Base-by-base conservation (phyloP, 2,888 invertebrate genomes). In the Synergus laeviventris region DNA sequence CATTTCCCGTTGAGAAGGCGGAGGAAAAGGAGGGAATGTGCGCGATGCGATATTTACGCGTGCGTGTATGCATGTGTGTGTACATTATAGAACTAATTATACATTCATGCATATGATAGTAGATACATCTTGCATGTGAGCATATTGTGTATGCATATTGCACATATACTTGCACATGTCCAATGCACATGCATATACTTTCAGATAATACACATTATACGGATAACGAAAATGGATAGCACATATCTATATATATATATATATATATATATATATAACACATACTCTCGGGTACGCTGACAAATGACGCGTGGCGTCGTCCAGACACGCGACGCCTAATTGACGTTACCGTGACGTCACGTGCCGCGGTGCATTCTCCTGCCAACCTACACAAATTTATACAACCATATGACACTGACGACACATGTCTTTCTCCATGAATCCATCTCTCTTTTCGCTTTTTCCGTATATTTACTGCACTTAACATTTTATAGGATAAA, bases 301-400 rank as follows among this genome's bases (percentile, higher is more conserved):
- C 90, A 90, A 90, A 90, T 88, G 90, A 89, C 90, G 88, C 90
- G 88, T 87, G 87, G 82, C 87, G 86, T 84, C 82, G 88, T 83
- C 84, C 85, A 80, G 89, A 85, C 90, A 89, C 90, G 90, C 87
- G 90, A 88, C 90, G 86, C 84, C 90, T 91, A 90, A 91, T 91
- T 89, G 90, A 90, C 89, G 85, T 82, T 85, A 86, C 89, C 89
- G 89, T 90, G 90, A 90, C 90, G 89, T 90, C 90, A 89, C 90
- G 90, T 90, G 90, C 83, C 88, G 77, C 79, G 77, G 79, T 80
- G 79, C 81, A 79, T 78, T 78, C 81, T 81, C 66, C 24, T 31
- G 59, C 24, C 59, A 59, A 59, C 59, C 59, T 59, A 59, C 80
- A 81, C 79, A 82, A 79, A 81, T 82, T 78, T 79, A 75, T 61